Percentiles rank a stretch among this genome's conserved stretches.
Conservation (phyloP, 2,113 vertebrate genomes). For the Nanger granti region DNA sequence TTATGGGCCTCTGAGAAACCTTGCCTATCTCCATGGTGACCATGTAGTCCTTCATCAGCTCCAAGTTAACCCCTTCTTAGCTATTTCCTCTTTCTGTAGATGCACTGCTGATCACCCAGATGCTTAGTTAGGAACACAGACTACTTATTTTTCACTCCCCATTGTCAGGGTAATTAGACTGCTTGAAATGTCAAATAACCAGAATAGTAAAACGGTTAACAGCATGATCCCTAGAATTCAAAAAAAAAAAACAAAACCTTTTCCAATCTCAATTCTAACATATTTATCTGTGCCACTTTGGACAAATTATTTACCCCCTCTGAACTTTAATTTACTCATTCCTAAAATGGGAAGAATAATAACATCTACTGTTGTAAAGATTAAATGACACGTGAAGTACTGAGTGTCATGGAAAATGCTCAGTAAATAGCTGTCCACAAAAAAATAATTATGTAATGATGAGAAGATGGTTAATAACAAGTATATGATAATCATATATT, state of each 20-base stretch:
- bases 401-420: background rate
- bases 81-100: background rate
- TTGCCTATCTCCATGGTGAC: constrained; percentile 42
- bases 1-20: constrained; percentile 35
- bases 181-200: background rate
- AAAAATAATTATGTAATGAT: constrained; percentile 50
- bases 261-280: background rate
- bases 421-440: background rate
- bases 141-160: background rate
- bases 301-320: background rate
- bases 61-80: constrained; percentile 39
- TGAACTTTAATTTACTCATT: constrained; percentile 23
- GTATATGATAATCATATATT: background rate
- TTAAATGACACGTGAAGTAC: background rate
- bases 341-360: constrained; percentile 19
- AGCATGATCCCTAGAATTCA: background rate
- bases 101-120: background rate
- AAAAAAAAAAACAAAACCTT: background rate
- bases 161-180: background rate
- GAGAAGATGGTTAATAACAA: constrained; percentile 25
- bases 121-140: background rate
- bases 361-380: background rate
- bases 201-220: background rate
- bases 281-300: background rate
- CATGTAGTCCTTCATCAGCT: constrained; percentile 5